Conservation (phyloP, 1,140 invertebrate species). For the Drosophila tsacasi region DNA sequence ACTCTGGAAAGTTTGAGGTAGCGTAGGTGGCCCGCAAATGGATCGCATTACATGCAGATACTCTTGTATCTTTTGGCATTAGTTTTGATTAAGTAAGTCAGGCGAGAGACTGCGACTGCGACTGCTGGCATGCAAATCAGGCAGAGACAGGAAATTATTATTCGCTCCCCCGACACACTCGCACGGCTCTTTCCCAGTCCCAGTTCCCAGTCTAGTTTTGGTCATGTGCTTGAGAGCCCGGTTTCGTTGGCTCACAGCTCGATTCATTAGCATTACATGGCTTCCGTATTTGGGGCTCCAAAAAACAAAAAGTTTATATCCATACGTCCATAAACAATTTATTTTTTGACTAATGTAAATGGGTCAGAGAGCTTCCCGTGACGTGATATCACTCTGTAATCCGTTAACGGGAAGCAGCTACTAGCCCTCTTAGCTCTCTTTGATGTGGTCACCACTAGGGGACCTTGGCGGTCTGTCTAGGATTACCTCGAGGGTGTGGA, state of each 20-base stretch:
- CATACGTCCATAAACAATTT: conserved; percentile 6
- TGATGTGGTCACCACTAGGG: conserved; percentile 34
- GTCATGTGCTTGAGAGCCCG: conserved; percentile 47
- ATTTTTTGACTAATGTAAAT: conserved; percentile 42
- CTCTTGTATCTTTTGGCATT: conserved; percentile 39
- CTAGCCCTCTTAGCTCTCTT: neutral
- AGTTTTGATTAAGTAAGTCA: conserved; percentile 52
- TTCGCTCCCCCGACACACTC: conserved; percentile 8
- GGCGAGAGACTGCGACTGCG: conserved; percentile 7
- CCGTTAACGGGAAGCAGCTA: conserved; percentile 25
- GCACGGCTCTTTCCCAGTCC: neutral
- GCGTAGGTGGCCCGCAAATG: conserved; percentile 51
- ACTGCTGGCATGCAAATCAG: conserved; percentile 69
- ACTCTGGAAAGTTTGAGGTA: conserved; percentile 19
- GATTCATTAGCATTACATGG: conserved; percentile 81
- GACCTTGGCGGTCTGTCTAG: conserved; percentile 66
- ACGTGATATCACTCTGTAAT: neutral
- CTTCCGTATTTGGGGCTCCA: conserved; percentile 73
- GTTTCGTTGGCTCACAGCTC: conserved; percentile 35
- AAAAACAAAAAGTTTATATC: conserved; percentile 8
- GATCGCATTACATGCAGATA: conserved; percentile 43
- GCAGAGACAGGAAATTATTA: conserved; percentile 77
- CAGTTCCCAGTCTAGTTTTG: conserved; percentile 42
- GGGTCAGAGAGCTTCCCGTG: conserved; percentile 56
- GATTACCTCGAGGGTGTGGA: conserved; percentile 34